A percentile compares a stretch with the other conserved stretches of the same genome.
These are phyloP conservation scores for Epistrophella euchroma DNA, from an alignment of 2,888 invertebrate genomes.

Conservation along the genomic window DNA sequence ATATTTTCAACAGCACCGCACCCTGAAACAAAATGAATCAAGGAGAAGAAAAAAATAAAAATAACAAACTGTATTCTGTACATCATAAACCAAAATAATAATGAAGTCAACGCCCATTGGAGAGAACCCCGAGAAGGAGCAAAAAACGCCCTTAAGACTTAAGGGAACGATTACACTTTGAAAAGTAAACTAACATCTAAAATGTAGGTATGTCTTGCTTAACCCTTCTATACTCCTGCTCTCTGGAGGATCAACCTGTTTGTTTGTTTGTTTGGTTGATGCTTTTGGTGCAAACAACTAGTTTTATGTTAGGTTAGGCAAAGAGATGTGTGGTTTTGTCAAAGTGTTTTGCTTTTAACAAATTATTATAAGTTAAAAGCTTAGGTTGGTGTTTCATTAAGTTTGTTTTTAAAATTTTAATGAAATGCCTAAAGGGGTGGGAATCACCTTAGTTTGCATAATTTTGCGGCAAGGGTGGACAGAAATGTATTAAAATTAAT, in stretches of 20 bases:
- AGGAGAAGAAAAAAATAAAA: no score
- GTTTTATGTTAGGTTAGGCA: conserved; percentile 23
- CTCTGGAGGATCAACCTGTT: conserved; percentile 49
- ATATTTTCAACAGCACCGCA: conserved; percentile 50
- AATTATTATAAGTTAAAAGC: conserved; percentile 24
- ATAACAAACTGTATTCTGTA: neutral
- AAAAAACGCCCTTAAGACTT: conserved; percentile 43
- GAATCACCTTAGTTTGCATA: neutral
- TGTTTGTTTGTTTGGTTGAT: conserved; percentile 30
- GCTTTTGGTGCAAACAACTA: neutral
- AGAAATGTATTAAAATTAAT: no score
- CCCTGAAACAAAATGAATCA: conserved; percentile 44
- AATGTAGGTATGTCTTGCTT: neutral
- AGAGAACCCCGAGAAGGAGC: conserved; percentile 1
- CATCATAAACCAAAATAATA: conserved; percentile 59
- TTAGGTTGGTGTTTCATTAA: neutral
- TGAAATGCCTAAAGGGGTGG: neutral
- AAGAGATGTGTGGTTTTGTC: conserved; percentile 15
- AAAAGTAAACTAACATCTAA: conserved; percentile 50
- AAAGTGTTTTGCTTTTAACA: conserved; percentile 37
- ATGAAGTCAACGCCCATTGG: conserved; percentile 68
- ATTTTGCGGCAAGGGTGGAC: no score
- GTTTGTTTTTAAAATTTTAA: neutral
- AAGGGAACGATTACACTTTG: conserved; percentile 49
- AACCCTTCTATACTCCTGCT: neutral